Percentiles rank a stretch among this genome's conserved stretches.
These are phyloP conservation scores for Brachypterus glaber DNA, from an alignment of 2,888 invertebrate genomes.

Conservation along the genomic window DNA sequence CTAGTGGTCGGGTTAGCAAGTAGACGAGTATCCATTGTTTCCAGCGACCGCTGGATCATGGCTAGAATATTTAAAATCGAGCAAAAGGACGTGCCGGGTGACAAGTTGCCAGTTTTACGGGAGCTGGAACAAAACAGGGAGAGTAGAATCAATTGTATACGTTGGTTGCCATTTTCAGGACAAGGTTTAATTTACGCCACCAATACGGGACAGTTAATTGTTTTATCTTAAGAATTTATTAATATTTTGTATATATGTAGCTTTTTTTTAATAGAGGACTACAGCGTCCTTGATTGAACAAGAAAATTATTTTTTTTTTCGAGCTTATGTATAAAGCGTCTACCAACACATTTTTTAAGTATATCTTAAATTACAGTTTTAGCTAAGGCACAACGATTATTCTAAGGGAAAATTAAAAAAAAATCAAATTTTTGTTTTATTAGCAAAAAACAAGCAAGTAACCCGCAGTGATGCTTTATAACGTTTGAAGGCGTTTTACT, in stretches of 20 bases:
- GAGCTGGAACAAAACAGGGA: conserved; percentile 58
- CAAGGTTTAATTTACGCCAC: conserved; percentile 81
- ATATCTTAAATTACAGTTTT: too few relatives aligned
- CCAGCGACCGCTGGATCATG: conserved; percentile 44
- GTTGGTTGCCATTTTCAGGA: conserved; percentile 75
- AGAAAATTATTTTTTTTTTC: too few relatives aligned
- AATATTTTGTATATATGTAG: conserved; percentile 14
- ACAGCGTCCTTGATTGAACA: too few relatives aligned
- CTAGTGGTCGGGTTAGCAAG: conserved; percentile 72
- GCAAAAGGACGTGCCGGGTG: conserved; percentile 32
- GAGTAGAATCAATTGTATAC: conserved; percentile 62
- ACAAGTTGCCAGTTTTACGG: conserved; percentile 47
- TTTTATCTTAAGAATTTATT: conserved; percentile 57
- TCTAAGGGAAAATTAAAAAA: too few relatives aligned
- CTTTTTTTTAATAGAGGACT: conserved; percentile 8
- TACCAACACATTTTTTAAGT: too few relatives aligned
- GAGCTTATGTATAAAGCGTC: too few relatives aligned
- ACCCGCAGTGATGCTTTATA: too few relatives aligned
- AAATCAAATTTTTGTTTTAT: too few relatives aligned
- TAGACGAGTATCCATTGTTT: conserved; percentile 49
- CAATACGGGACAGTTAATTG: conserved; percentile 70
- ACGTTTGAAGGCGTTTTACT: too few relatives aligned
- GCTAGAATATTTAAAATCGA: conserved; percentile 41
- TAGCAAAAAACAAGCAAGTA: too few relatives aligned
- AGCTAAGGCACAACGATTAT: too few relatives aligned